Evolutionary conservation across 2,113 vertebrate species (phyloP).

Genomic region (Pteropus alecto): DNA sequence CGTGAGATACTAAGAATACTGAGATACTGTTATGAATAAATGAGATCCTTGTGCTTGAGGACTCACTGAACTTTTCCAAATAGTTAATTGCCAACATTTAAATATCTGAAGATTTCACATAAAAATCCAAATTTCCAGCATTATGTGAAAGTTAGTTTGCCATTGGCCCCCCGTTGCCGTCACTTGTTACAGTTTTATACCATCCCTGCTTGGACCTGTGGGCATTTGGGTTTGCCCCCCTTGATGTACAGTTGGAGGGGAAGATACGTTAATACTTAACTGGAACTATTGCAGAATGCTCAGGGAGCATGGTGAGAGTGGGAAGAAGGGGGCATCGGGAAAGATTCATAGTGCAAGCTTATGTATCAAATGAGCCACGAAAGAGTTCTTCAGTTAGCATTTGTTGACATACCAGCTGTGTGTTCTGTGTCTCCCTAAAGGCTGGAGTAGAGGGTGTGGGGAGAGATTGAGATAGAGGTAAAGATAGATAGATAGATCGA

Average conservation of each 20-base stretch:
- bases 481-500: not conserved
- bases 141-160: not conserved
- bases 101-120: not conserved
- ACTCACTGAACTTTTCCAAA: not conserved
- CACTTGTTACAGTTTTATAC: rapidly evolving
- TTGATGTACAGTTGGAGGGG: not conserved
- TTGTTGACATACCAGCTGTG: not conserved
- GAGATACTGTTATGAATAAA: not conserved
- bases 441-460: not conserved
- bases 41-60: not conserved
- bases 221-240: not conserved
- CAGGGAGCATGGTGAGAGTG: not conserved
- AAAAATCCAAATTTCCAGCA: not conserved
- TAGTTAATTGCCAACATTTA: not conserved
- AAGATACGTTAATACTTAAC: not conserved
- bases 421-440: not conserved
- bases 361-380: not conserved
- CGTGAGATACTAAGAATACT: not conserved
- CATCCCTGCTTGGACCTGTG: not conserved
- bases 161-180: no score
- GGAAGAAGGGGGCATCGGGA: not conserved
- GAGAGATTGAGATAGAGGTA: not conserved
- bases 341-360: not conserved
- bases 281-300: not conserved
- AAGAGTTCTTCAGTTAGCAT: not conserved